A percentile compares a stretch with the other conserved stretches of the same genome.
phyloP scores from a whole-genome alignment of 2,797 vertebrate species.

The Tapera naevia region DNA sequence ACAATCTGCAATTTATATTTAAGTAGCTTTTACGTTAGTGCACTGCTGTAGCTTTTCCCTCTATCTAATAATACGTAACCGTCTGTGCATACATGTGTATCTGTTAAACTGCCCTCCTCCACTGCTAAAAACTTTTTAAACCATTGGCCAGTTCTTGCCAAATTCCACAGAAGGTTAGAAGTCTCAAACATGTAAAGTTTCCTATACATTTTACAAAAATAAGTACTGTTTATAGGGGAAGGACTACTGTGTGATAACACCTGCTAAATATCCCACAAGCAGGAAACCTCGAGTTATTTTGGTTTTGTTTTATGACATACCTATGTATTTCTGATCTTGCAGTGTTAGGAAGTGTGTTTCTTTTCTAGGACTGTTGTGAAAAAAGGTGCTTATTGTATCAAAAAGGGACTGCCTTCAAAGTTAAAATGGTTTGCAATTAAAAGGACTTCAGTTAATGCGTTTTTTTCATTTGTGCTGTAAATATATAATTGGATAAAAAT shows the following conservation, averaged over 20 bases:
- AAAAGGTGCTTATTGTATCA: neutral
- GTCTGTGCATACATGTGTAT: neutral
- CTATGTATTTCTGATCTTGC: neutral
- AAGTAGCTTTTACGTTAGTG: neutral
- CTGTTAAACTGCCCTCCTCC: slow-evolving; percentile 14
- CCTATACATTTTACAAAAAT: slow-evolving; percentile 11
- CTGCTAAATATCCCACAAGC: slow-evolving; percentile 16
- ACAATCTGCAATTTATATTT: neutral
- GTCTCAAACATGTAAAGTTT: slow-evolving; percentile 17
- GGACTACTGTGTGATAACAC: slow-evolving; percentile 20
- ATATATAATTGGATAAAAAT: neutral
- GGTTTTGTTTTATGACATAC: neutral
- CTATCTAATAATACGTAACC: slow-evolving; percentile 36
- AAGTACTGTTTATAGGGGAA: neutral
- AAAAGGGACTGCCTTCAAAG: neutral
- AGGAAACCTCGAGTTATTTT: neutral
- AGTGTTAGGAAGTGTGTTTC: neutral
- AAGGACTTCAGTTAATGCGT: neutral
- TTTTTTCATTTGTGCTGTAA: neutral
- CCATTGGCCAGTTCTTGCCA: slow-evolving; percentile 35
- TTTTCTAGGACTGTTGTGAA: neutral
- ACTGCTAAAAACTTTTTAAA: slow-evolving; percentile 7
- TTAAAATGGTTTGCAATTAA: neutral
- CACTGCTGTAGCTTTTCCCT: too few relatives aligned
- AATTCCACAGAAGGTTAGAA: slow-evolving; percentile 48